Evolutionary conservation across 1,140 invertebrate genomes (phyloP).

Genomic region (Brachionus rubens): DNA sequence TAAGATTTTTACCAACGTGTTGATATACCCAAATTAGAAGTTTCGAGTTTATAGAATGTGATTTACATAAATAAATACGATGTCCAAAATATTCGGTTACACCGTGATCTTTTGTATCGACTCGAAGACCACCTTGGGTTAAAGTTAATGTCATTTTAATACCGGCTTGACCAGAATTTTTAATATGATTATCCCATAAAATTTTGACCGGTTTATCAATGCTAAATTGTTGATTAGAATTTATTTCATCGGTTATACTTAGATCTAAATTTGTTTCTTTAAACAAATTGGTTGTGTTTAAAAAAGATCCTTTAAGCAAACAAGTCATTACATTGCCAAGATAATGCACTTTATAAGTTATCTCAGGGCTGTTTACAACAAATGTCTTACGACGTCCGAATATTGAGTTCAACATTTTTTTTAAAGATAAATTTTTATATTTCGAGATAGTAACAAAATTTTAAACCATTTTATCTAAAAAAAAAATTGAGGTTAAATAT

Average conservation of each 20-base stretch:
- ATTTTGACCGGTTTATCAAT: conserved; percentile 44
- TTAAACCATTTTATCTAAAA: too few relatives aligned
- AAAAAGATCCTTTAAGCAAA: neutral
- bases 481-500: too few relatives aligned
- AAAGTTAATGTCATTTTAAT: conserved; percentile 33
- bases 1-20: conserved; percentile 45
- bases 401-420: conserved; percentile 41
- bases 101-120: conserved; percentile 33
- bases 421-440: too few relatives aligned
- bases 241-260: neutral
- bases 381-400: conserved; percentile 43
- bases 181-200: conserved; percentile 40
- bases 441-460: too few relatives aligned
- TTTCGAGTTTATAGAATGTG: conserved; percentile 13
- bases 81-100: conserved; percentile 43
- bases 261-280: neutral
- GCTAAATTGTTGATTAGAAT: neutral
- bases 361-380: conserved; percentile 19
- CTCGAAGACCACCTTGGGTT: conserved; percentile 31
- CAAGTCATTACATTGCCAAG: conserved; percentile 44
- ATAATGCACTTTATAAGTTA: conserved; percentile 37
- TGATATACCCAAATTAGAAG: conserved; percentile 40
- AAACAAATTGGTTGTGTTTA: neutral
- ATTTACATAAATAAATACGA: conserved; percentile 11
- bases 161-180: conserved; percentile 30